phyloP scores from a whole-genome alignment of 1,140 invertebrate species.

The Acarapis woodi region DNA sequence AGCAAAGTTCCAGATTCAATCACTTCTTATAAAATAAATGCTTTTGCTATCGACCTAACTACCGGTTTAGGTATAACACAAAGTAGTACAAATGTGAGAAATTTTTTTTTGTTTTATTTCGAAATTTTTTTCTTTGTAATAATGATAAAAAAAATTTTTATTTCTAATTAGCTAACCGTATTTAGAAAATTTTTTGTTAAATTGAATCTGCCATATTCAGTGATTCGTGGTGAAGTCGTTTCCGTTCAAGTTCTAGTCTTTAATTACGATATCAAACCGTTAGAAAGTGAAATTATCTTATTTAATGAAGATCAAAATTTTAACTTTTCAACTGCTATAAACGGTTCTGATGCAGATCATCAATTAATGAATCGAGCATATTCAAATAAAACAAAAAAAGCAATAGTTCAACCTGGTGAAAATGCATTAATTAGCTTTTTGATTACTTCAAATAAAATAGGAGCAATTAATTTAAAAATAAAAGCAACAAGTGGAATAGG shows the following conservation, averaged over 20 bases:
- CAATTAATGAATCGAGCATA: neutral
- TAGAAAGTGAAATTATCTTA: conserved; percentile 46
- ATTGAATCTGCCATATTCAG: conserved; percentile 54
- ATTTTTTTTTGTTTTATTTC: conserved; percentile 1
- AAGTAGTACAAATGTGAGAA: neutral
- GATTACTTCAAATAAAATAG: conserved; percentile 39
- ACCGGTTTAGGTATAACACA: conserved; percentile 50
- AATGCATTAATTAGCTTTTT: conserved; percentile 42
- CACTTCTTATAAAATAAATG: conserved; percentile 69
- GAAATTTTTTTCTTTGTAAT: neutral
- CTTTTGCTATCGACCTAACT: conserved; percentile 57
- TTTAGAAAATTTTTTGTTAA: conserved; percentile 64
- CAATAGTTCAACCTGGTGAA: conserved; percentile 32
- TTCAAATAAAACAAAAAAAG: conserved; percentile 23
- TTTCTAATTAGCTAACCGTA: conserved; percentile 30
- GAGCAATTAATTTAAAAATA: conserved; percentile 36
- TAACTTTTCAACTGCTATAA: conserved; percentile 38
- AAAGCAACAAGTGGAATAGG: conserved; percentile 23
- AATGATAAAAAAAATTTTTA: neutral
- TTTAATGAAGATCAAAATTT: conserved; percentile 46
- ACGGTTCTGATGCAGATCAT: conserved; percentile 30
- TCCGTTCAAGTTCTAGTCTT: conserved; percentile 66
- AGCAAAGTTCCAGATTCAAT: conserved; percentile 51
- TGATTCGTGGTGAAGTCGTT: conserved; percentile 65
- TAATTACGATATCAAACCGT: conserved; percentile 53